Evolutionary conservation across 2,888 invertebrate genomes (phyloP).

Genomic region (Endomychus coccineus): DNA sequence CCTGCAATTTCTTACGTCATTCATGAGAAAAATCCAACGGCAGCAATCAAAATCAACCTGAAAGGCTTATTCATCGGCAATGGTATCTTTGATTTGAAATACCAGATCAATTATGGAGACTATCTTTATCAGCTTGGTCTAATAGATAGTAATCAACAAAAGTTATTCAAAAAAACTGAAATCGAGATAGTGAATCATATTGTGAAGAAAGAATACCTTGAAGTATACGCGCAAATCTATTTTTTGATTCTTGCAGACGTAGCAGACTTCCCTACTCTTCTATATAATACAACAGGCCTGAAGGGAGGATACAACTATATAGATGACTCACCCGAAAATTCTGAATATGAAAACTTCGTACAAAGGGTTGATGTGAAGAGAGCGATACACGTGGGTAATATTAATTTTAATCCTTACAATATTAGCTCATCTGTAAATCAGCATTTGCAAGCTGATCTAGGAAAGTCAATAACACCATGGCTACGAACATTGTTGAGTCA

Average conservation of each 20-base stretch:
- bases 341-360: constrained; percentile 20
- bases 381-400: constrained; percentile 56
- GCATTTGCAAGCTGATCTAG: constrained; percentile 49
- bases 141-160: constrained; percentile 48
- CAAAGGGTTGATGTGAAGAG: constrained; percentile 43
- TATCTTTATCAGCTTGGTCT: constrained; percentile 67
- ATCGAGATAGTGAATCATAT: constrained; percentile 27
- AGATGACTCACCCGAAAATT: neutral
- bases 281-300: constrained; percentile 63
- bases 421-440: constrained; percentile 46
- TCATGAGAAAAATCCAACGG: constrained; percentile 51
- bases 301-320: constrained; percentile 63
- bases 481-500: constrained; percentile 45
- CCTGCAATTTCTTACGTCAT: constrained; percentile 73
- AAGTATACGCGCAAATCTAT: constrained; percentile 29
- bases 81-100: constrained; percentile 63
- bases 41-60: constrained; percentile 54
- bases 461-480: constrained; percentile 50
- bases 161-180: constrained; percentile 17
- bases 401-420: constrained; percentile 46
- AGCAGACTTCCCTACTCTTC: constrained; percentile 48
- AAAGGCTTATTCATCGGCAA: constrained; percentile 65
- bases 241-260: constrained; percentile 59
- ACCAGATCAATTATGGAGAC: constrained; percentile 63
- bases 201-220: constrained; percentile 24